phyloP scores from a whole-genome alignment of 2,797 vertebrate species.

The Pseudochirops corinnae region DNA sequence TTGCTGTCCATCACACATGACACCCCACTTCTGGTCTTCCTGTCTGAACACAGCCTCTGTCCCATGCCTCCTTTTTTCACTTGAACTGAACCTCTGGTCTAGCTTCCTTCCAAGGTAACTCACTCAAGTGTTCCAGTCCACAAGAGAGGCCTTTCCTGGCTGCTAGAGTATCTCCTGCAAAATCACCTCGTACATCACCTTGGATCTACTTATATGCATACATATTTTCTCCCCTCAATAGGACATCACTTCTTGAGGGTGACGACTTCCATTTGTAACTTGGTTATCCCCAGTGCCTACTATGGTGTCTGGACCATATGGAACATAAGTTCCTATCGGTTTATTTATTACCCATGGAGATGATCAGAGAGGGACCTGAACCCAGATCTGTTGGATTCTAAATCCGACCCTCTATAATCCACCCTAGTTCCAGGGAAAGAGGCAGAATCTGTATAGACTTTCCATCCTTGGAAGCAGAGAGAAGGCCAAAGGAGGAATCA shows the following conservation, averaged over 20 bases:
- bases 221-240: background rate
- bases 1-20: background rate
- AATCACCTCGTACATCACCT: background rate
- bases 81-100: background rate
- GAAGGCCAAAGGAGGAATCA: background rate
- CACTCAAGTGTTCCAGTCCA: background rate
- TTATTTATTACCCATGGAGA: background rate
- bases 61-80: background rate
- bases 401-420: background rate
- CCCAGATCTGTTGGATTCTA: background rate
- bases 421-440: background rate
- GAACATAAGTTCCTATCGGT: background rate
- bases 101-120: background rate
- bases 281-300: background rate
- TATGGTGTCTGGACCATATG: background rate
- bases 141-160: background rate
- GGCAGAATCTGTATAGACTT: background rate
- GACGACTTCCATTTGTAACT: background rate
- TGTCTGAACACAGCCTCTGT: background rate
- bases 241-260: background rate
- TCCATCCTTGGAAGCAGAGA: background rate
- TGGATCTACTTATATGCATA: background rate
- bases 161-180: background rate
- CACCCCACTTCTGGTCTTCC: background rate
- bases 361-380: background rate